These are phyloP conservation scores for Muscicapa adusta DNA, from an alignment of 2,113 vertebrate species.

Conservation along the genomic window DNA sequence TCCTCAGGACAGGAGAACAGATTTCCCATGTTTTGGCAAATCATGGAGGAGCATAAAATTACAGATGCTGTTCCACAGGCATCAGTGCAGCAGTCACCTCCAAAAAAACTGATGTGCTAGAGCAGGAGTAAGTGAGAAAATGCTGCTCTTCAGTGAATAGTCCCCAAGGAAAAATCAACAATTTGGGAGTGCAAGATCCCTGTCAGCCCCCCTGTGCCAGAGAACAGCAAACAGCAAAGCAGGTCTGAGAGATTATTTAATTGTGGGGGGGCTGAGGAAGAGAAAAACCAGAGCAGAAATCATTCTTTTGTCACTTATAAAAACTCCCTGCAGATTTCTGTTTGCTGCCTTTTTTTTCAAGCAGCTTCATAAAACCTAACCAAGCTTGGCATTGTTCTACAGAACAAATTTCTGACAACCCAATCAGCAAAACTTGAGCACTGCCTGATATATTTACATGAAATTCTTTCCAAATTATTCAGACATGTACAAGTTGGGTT, in stretches of 20 bases:
- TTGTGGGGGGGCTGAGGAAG: not conserved
- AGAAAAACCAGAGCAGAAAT: not conserved
- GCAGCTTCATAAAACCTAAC: not conserved
- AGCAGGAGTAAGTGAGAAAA: not conserved
- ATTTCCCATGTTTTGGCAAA: not conserved
- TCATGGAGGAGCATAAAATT: not conserved
- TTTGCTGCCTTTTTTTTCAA: not conserved
- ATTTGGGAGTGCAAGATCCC: not conserved
- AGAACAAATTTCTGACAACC: not conserved
- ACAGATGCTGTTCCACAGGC: not conserved
- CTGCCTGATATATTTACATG: rapidly evolving
- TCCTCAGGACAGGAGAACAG: not conserved
- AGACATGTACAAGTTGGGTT: too few species aligned
- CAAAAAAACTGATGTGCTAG: not conserved
- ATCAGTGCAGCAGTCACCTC: not conserved
- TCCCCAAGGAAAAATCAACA: not conserved
- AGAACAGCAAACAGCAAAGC: not conserved
- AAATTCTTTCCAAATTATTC: not conserved
- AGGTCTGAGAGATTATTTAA: not conserved
- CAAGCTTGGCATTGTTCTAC: not conserved
- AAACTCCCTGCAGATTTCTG: not conserved
- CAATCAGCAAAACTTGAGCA: not conserved
- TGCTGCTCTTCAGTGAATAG: not conserved
- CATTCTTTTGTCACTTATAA: not conserved
- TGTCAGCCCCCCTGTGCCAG: not conserved